Percentiles rank a stretch among this genome's conserved stretches.
Evolutionary conservation across 1,140 invertebrate species (phyloP).

Genomic region (Belonocnema kinseyi): DNA sequence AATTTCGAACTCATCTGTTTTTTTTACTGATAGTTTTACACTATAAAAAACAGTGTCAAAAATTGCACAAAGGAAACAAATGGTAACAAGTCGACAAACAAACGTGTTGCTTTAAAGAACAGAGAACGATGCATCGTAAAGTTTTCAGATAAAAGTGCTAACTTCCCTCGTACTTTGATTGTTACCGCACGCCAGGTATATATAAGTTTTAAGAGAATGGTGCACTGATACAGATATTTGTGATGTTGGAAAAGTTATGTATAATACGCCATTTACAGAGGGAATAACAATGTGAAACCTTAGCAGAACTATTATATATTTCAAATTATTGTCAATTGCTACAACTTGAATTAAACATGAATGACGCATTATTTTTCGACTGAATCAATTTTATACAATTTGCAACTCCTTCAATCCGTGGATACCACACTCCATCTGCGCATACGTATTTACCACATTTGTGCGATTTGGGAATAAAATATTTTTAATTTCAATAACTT

Average conservation of each 20-base stretch:
- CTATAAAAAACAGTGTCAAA: too few species aligned
- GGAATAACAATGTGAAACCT: neutral
- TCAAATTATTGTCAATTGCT: neutral
- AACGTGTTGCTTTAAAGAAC: neutral
- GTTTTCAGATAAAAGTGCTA: conserved; percentile 2
- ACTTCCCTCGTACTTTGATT: conserved; percentile 1
- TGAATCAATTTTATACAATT: too few species aligned
- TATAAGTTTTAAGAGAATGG: conserved; percentile 4
- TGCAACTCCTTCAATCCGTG: too few species aligned
- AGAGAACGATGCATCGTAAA: neutral
- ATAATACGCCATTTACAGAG: neutral
- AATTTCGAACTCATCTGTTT: too few species aligned
- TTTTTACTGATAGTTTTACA: too few species aligned
- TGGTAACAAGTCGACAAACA: neutral
- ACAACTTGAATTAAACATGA: too few species aligned
- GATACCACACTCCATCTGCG: too few species aligned
- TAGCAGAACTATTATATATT: neutral
- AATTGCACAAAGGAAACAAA: too few species aligned
- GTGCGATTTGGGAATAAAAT: too few species aligned
- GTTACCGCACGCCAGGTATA: neutral
- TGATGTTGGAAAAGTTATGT: neutral
- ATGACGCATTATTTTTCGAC: too few species aligned
- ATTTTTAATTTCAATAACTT: too few species aligned
- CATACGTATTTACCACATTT: too few species aligned
- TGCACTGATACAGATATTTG: neutral